phyloP scores from a whole-genome alignment of 2,797 vertebrate genomes.

The Molossus alvarezi region DNA sequence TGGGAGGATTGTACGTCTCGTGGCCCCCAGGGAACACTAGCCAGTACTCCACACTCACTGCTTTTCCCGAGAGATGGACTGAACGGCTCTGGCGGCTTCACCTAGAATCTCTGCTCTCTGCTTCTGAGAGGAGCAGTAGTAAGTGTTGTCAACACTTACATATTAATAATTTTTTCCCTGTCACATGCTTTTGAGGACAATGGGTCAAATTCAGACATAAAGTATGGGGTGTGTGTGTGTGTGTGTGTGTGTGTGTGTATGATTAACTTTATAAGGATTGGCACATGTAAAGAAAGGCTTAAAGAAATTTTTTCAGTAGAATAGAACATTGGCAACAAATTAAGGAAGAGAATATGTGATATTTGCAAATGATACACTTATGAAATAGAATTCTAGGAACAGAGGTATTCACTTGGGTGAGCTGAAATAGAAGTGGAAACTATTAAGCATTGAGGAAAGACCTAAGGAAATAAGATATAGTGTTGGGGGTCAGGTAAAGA shows the following conservation, averaged over 20 bases:
- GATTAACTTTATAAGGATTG: constrained; percentile 26
- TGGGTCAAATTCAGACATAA: neutral
- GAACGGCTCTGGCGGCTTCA: neutral
- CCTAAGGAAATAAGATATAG: neutral
- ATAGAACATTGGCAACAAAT: neutral
- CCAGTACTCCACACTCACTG: neutral
- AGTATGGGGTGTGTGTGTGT: neutral
- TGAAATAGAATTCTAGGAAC: constrained; percentile 23
- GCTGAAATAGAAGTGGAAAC: constrained; percentile 42
- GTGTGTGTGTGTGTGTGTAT: neutral
- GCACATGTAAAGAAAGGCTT: neutral
- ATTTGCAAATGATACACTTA: constrained; percentile 1
- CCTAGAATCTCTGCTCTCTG: neutral
- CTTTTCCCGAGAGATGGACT: neutral
- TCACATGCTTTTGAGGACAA: neutral
- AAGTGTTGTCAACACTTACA: neutral
- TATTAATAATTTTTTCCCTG: neutral
- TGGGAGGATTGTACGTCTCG: too few species aligned
- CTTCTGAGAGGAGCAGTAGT: neutral
- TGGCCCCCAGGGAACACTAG: too few species aligned
- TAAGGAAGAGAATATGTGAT: constrained; percentile 7
- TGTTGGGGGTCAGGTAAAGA: constrained; percentile 4
- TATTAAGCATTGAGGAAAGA: constrained; percentile 7
- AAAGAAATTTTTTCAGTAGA: constrained; percentile 14
- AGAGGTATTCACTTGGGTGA: neutral